Base-by-base conservation (phyloP, 2,888 invertebrate species). In the Acronicta aceris region DNA sequence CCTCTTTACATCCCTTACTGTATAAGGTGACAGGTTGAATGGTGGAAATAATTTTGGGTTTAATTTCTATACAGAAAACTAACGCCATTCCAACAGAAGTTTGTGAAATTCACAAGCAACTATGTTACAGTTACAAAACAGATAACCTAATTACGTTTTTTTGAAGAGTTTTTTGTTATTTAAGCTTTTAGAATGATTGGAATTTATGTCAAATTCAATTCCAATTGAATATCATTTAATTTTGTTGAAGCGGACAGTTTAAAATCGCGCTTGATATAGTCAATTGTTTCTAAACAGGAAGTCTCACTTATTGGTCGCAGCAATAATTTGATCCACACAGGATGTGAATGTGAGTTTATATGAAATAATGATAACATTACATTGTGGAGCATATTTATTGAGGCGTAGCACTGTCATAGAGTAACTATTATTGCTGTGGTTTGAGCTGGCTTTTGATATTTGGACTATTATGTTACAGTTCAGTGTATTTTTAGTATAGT, bases 211-310 rank as follows among this genome's bases (percentile, higher is more conserved):
- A 33, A 33, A 33, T 12, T 33, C 5, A 2, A 33, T 10, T 33
- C 12, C 33, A 12, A 4, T 10, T 2, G 9, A 33, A 33, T 38
- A 38, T n/a, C n/a, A 0, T n/a, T 38, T n/a, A n/a, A 38, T 38
- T 38, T 38, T 38, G 7, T n/a, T n/a, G 38, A 51, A 45, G 27
- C 25, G 38, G 42, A 48, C 48, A 21, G 27, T 41, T 36, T 41
- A 7, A 49, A 54, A 55, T 21, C 7, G n/a, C 16, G 54, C 41
- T 36, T 8, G 41, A 33, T 42, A 55, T 60, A 61, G 65, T 65
- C 81, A 78, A 78, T 77, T 81, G 79, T 77, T 66, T 66, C 63
- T 77, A 78, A 82, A 76, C 84, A 82, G 84, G 84, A 84, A 81
- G 79, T 54, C 55, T 58, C 62, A 71, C 71, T 79, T 78, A 77